These are phyloP conservation scores for Chrysolina haemoptera DNA, from an alignment of 2,888 invertebrate genomes.

Conservation along the genomic window DNA sequence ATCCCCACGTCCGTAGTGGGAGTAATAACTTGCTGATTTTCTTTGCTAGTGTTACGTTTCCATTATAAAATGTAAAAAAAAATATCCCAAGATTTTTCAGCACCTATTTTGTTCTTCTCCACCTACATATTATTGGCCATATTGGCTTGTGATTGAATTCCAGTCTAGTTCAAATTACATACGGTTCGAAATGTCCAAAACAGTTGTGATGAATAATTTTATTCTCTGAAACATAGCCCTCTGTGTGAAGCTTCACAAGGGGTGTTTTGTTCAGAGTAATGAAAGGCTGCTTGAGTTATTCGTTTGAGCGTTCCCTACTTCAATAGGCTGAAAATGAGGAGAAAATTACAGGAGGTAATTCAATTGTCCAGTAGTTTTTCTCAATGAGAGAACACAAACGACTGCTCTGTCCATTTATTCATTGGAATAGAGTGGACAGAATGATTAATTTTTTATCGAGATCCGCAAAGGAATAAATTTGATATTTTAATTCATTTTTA, in stretches of 20 bases:
- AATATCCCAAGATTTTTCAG: too few relatives aligned
- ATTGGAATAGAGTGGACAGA: too few relatives aligned
- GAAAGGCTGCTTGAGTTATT: constrained; percentile 1
- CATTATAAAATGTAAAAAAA: too few relatives aligned
- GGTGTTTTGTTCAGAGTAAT: not conserved
- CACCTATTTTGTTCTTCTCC: too few relatives aligned
- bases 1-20: too few relatives aligned
- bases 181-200: not conserved
- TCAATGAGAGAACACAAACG: not conserved
- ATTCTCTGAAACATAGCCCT: not conserved
- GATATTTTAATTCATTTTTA: too few relatives aligned
- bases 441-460: too few relatives aligned
- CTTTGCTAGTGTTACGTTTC: too few relatives aligned
- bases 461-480: too few relatives aligned
- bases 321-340: not conserved
- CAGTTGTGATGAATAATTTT: not conserved
- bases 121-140: too few relatives aligned
- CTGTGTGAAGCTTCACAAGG: not conserved
- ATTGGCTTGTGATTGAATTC: too few relatives aligned
- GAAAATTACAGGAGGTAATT: not conserved
- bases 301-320: not conserved
- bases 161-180: not conserved
- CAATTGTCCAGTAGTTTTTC: not conserved
- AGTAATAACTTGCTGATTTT: too few relatives aligned
- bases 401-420: not conserved